These are phyloP conservation scores for Caerostris extrusa DNA, from an alignment of 1,140 invertebrate species.

Conservation along the genomic window DNA sequence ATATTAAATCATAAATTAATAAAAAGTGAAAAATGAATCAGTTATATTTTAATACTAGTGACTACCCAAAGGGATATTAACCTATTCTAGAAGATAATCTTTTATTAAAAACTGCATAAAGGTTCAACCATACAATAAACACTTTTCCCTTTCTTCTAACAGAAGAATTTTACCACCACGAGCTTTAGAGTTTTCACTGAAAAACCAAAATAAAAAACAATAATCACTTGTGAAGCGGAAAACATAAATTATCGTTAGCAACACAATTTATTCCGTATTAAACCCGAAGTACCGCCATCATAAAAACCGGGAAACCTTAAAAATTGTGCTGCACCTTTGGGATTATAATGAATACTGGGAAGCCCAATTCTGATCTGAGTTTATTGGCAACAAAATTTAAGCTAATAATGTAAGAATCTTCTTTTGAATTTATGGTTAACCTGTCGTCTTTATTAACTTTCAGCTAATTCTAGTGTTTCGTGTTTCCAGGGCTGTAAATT, in stretches of 20 bases:
- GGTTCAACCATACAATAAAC: too few relatives aligned
- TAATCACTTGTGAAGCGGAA: background rate
- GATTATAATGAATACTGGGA: background rate
- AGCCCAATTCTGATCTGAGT: background rate
- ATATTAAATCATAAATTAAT: too few relatives aligned
- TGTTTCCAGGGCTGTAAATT: background rate
- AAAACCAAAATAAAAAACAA: background rate
- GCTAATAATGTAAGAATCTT: constrained; percentile 3
- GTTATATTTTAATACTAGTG: too few relatives aligned
- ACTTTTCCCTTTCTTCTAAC: too few relatives aligned
- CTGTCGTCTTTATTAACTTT: constrained; percentile 10
- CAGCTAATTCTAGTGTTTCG: background rate
- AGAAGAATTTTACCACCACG: too few relatives aligned
- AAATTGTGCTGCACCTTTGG: background rate
- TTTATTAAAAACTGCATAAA: too few relatives aligned
- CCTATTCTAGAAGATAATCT: too few relatives aligned
- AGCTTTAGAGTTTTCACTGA: too few relatives aligned
- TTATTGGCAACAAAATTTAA: background rate
- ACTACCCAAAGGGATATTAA: too few relatives aligned
- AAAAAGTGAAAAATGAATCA: too few relatives aligned
- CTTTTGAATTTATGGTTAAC: background rate
- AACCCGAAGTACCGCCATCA: background rate
- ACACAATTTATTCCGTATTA: background rate
- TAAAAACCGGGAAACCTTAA: background rate
- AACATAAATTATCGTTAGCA: background rate